A percentile compares a stretch with the other conserved stretches of the same genome.
Conservation (phyloP, 2,888 invertebrate species). For the Eugnorisma glareosa region DNA sequence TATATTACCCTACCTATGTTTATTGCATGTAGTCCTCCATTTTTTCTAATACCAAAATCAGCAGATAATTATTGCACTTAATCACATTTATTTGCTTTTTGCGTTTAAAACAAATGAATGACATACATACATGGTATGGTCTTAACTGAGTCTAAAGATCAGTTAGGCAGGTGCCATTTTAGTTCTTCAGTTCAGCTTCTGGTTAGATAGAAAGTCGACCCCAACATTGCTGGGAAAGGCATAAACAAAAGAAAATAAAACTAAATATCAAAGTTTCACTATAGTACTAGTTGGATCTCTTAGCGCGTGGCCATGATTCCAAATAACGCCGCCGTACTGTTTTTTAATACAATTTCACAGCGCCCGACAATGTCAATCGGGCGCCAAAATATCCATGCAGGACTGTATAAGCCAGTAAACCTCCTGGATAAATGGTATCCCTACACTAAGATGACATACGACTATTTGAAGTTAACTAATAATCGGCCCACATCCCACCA, state of each 20-base stretch:
- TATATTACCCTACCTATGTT: neutral
- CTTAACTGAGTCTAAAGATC: neutral
- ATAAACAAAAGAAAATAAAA: neutral
- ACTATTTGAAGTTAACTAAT: constrained; percentile 62
- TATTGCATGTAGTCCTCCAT: neutral
- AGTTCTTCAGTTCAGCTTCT: too few relatives aligned
- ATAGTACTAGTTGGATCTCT: neutral
- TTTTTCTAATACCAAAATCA: neutral
- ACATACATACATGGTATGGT: neutral
- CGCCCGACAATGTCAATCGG: too few relatives aligned
- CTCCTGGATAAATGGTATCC: constrained; percentile 15
- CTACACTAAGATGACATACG: constrained; percentile 58
- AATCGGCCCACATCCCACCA: constrained; percentile 56
- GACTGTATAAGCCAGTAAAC: neutral
- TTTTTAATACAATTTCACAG: neutral
- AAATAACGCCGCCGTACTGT: neutral
- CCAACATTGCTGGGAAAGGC: neutral
- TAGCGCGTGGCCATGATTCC: neutral
- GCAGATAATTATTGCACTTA: neutral
- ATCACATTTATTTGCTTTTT: neutral
- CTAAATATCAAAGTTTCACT: neutral
- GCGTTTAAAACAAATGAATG: neutral
- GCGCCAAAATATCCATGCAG: neutral
- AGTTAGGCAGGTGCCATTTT: neutral
- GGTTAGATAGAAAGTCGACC: neutral